Percentiles rank a stretch among this genome's conserved stretches.
These are phyloP conservation scores for Brachionus rotundiformis DNA, from an alignment of 1,140 invertebrate species.

Conservation along the genomic window DNA sequence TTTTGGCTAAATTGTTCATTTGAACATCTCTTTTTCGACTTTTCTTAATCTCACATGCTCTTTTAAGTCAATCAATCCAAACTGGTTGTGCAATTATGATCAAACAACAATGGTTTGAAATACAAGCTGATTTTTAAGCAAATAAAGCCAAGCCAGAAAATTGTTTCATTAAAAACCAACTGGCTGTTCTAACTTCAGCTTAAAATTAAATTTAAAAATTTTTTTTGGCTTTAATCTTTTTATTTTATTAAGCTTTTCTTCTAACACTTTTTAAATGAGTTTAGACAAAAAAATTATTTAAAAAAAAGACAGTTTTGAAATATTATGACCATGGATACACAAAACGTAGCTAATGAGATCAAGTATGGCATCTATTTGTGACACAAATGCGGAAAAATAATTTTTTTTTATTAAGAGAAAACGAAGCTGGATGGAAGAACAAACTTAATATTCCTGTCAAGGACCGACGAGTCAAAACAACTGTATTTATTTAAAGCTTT, in stretches of 20 bases:
- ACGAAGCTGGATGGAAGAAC: constrained; percentile 45
- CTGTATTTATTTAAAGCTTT: not conserved
- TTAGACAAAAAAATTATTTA: not conserved
- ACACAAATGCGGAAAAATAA: not conserved
- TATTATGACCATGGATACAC: constrained; percentile 45
- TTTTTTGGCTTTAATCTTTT: constrained; percentile 11
- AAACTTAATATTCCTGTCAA: constrained; percentile 41
- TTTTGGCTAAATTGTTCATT: not conserved
- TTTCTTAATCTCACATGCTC: constrained; percentile 3
- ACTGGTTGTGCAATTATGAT: constrained; percentile 30
- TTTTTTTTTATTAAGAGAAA: constrained; percentile 31
- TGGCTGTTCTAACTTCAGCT: not conserved
- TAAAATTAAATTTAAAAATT: constrained; percentile 12
- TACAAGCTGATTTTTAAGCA: not conserved
- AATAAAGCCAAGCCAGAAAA: constrained; percentile 29
- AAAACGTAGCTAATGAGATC: constrained; percentile 22
- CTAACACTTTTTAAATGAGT: not conserved
- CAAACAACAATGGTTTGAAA: constrained; percentile 26
- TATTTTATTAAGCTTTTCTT: constrained; percentile 1
- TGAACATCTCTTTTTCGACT: constrained; percentile 17
- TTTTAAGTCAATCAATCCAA: not conserved
- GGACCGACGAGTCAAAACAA: constrained; percentile 47
- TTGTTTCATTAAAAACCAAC: constrained; percentile 39
- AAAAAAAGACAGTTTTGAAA: not conserved
- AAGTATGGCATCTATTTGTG: not conserved